These are phyloP conservation scores for Caenorhabditis afra DNA, from an alignment of 2,888 invertebrate species.

Conservation along the genomic window DNA sequence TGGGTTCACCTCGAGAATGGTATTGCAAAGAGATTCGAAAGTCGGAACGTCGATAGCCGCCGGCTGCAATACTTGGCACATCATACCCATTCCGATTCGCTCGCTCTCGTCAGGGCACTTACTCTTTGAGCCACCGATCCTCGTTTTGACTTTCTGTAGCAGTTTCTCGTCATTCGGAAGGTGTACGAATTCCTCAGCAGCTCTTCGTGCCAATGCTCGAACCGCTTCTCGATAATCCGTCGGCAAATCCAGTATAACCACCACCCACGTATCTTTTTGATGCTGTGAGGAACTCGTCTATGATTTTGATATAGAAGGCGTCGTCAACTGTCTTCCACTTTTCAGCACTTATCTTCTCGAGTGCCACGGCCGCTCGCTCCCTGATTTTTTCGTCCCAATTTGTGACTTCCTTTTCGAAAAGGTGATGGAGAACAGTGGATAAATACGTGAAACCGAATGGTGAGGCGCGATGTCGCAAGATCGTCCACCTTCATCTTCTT, in stretches of 20 bases:
- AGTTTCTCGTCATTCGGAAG: conserved; percentile 11
- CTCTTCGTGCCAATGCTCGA: conserved; percentile 15
- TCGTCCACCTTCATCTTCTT: conserved; percentile 39
- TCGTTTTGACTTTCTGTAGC: conserved; percentile 12
- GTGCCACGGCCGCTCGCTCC: conserved; percentile 69
- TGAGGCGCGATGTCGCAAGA: conserved; percentile 19
- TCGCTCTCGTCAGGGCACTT: conserved; percentile 42
- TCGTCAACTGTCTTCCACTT: conserved; percentile 17
- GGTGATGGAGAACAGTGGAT: conserved; percentile 81
- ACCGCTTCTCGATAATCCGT: conserved; percentile 33
- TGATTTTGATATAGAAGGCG: conserved; percentile 13
- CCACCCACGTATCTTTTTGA: conserved; percentile 29
- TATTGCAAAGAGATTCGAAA: conserved; percentile 36
- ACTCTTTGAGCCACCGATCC: conserved; percentile 2
- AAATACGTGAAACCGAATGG: conserved; percentile 84
- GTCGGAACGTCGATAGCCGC: conserved; percentile 22
- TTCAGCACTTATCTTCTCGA: conserved; percentile 60
- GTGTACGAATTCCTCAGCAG: conserved; percentile 25
- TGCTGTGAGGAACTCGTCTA: conserved; percentile 9
- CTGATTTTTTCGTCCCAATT: conserved; percentile 82
- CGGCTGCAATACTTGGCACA: conserved; percentile 31
- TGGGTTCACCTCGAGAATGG: conserved; percentile 36
- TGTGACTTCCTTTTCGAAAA: conserved; percentile 81
- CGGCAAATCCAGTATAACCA: conserved; percentile 19
- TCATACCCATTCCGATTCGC: conserved; percentile 54